Percentiles rank a stretch among this genome's conserved stretches.
Evolutionary conservation across 2,888 invertebrate genomes (phyloP).

Genomic region (Mythimna lalbum): DNA sequence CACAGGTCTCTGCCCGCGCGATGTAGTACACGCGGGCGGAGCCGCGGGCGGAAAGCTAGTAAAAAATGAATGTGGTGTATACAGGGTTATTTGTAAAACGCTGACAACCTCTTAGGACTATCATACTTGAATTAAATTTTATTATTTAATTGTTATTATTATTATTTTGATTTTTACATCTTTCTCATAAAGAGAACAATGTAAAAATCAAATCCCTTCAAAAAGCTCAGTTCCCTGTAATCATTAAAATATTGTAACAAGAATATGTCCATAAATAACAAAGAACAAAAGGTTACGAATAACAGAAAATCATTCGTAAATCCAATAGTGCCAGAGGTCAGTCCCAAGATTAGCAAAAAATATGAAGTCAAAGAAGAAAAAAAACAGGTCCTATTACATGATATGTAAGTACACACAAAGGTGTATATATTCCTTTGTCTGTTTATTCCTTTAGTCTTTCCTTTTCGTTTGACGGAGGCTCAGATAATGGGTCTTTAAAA

Average conservation of each 20-base stretch:
- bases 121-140: no score
- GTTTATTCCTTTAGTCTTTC: slow-evolving; percentile 68
- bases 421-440: slow-evolving; percentile 62
- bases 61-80: no score
- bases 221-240: background rate
- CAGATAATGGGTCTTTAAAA: slow-evolving; percentile 75
- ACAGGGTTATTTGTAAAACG: no score
- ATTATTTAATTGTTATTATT: no score
- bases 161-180: no score
- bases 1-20: no score
- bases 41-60: no score
- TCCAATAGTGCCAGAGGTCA: slow-evolving; percentile 4
- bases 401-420: slow-evolving; percentile 43
- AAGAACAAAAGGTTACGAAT: background rate
- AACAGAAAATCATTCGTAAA: slow-evolving; percentile 20
- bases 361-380: slow-evolving; percentile 20
- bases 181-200: no score
- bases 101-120: no score
- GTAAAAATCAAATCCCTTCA: no score
- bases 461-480: slow-evolving; percentile 68
- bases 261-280: slow-evolving; percentile 2
- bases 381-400: slow-evolving; percentile 8
- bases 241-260: slow-evolving; percentile 4
- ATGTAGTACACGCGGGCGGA: no score
- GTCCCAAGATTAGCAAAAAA: slow-evolving; percentile 30